Percentiles rank a stretch among this genome's conserved stretches.
These are phyloP conservation scores for Anneissia japonica DNA, from an alignment of 35 echinoderm and acorn worm species.

Conservation along the genomic window DNA sequence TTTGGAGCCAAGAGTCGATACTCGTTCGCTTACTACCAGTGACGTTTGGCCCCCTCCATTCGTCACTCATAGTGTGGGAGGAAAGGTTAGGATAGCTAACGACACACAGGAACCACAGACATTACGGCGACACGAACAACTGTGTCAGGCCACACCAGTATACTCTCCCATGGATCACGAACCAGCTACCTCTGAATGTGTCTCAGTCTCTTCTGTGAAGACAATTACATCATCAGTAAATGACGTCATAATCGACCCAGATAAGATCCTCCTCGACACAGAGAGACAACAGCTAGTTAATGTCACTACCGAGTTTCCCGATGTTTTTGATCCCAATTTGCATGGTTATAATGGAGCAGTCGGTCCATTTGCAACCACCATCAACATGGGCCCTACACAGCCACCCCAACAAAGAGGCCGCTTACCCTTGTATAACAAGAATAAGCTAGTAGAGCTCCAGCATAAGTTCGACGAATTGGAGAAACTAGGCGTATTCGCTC, in stretches of 20 bases:
- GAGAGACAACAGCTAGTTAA: background rate
- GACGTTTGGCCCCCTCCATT: background rate
- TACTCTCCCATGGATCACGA: background rate
- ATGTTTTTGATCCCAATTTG: background rate
- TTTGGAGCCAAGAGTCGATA: background rate
- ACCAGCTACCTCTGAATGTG: no score
- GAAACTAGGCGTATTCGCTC: conserved; percentile 27
- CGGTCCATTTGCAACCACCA: conserved; percentile 25
- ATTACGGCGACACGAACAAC: background rate
- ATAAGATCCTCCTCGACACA: background rate
- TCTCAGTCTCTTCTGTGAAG: background rate
- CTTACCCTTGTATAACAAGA: background rate
- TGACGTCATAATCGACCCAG: background rate
- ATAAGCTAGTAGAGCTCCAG: conserved; percentile 60
- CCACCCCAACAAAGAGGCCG: conserved; percentile 53
- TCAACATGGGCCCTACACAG: conserved; percentile 59
- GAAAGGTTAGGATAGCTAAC: background rate
- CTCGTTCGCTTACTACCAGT: background rate
- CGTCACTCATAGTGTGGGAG: background rate
- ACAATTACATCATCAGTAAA: background rate
- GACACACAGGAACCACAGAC: background rate
- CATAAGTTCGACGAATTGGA: conserved; percentile 64
- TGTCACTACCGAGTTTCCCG: conserved; percentile 16
- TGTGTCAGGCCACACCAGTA: background rate
- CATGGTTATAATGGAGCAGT: conserved; percentile 21